These are phyloP conservation scores for Anoplius nigerrimus DNA, from an alignment of 2,888 invertebrate species.

Conservation along the genomic window DNA sequence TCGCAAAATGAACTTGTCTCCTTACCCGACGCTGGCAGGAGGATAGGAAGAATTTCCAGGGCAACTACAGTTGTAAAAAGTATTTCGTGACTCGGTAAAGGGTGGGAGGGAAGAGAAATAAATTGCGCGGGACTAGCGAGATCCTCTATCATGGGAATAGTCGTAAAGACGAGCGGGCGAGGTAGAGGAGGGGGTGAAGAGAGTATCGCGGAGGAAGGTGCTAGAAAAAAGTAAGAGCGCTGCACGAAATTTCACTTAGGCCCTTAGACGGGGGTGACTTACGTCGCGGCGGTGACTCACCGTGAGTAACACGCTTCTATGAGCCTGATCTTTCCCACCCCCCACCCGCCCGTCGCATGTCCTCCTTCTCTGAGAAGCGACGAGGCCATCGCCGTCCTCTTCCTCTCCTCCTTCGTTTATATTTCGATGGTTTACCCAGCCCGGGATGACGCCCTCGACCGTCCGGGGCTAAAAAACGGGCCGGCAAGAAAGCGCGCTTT, in stretches of 20 bases:
- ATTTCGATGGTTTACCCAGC: slow-evolving; percentile 46
- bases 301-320: slow-evolving; percentile 30
- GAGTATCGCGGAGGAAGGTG: slow-evolving; percentile 15
- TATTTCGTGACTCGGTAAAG: slow-evolving; percentile 31
- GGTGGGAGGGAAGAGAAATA: too few species aligned
- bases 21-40: slow-evolving; percentile 12
- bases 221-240: slow-evolving; percentile 20
- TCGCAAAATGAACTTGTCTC: neutral
- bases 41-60: slow-evolving; percentile 42
- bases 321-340: slow-evolving; percentile 1
- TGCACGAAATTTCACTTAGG: slow-evolving; percentile 66
- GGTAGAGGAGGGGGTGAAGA: slow-evolving; percentile 21
- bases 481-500: slow-evolving; percentile 62
- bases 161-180: slow-evolving; percentile 34
- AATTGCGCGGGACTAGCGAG: slow-evolving; percentile 30
- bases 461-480: slow-evolving; percentile 47
- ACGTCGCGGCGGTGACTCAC: slow-evolving; percentile 47
- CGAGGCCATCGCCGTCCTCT: slow-evolving; percentile 11
- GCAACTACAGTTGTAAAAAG: slow-evolving; percentile 35
- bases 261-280: slow-evolving; percentile 45
- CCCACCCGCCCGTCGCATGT: neutral
- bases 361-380: neutral
- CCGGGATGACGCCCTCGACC: slow-evolving; percentile 29
- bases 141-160: slow-evolving; percentile 56
- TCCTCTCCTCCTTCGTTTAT: slow-evolving; percentile 39